Evolutionary conservation across 2,113 vertebrate species (phyloP), one percentile per base, ranked within the genome.

Genomic region (Himantopus leucocephalus): DNA sequence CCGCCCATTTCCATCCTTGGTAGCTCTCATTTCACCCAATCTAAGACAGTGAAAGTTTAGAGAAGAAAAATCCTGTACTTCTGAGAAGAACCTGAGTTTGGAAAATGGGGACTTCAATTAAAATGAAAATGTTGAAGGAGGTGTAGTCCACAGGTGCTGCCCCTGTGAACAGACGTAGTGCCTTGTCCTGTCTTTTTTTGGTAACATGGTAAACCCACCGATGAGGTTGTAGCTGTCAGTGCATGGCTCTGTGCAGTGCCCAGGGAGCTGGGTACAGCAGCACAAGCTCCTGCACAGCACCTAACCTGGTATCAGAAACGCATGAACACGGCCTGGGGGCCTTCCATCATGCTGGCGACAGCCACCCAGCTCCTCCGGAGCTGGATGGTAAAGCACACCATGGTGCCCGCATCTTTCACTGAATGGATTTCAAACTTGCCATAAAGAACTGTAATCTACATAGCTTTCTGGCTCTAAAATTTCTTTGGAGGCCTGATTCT

Each of bases 291-390:
- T 79, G 60, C 70, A 60, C 34, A 6, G 21, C 24, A 8, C 2
- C 34, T 13, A 34, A 59, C 64, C n/a, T 29, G 19, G 18, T 5
- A 17, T 20, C 39, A 55, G 37, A 21, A 41, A 35, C 5, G 37
- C 13, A 32, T 16, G 60, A 85, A 29, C 32, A 4, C 2, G 19
- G 48, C 23, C 63, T 16, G 41, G 17, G 35, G 32, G 32, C 41
- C 27, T 87, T 48, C 77, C 14, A 14, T 11, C 2, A 1, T 0
- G 7, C 41, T 29, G 47, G 10, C 2, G 2, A 19, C 24, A 50
- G 18, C 41, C 41, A 30, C 45, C 5, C 30, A 84, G 15, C 59
- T 66, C 45, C 78, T 53, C n/a, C 47, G 52, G 63, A 76, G 76
- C 24, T 19, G 19, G 39, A 22, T 37, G 39, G 22, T 14, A 41